Evolutionary conservation across 2,888 invertebrate species (phyloP).

Genomic region (Strigamia crassipes): DNA sequence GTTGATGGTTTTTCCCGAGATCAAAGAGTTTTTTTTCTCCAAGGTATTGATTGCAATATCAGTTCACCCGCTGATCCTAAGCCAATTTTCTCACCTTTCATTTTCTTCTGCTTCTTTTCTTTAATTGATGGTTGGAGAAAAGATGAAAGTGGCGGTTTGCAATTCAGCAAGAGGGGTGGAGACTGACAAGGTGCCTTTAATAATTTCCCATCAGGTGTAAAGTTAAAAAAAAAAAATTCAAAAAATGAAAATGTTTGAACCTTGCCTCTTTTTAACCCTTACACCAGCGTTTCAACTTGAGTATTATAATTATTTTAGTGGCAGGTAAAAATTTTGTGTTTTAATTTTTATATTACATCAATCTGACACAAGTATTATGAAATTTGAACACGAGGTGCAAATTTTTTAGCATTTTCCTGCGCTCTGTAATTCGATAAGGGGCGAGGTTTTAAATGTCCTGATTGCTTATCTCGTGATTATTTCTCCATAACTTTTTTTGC

Average conservation of each 20-base stretch:
- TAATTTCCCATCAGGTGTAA: slow-evolving; percentile 40
- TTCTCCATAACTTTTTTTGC: slow-evolving; percentile 24
- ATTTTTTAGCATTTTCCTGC: not conserved
- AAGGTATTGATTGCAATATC: slow-evolving; percentile 20
- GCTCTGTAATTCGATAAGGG: slow-evolving; percentile 25
- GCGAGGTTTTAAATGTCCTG: slow-evolving; percentile 13
- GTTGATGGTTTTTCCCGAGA: not conserved
- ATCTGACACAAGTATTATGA: slow-evolving; percentile 14
- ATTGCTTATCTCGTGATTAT: slow-evolving; percentile 35
- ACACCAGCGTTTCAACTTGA: slow-evolving; percentile 16
- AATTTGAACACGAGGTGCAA: slow-evolving; percentile 20
- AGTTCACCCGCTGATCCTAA: slow-evolving; percentile 22
- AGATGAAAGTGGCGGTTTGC: slow-evolving; percentile 39
- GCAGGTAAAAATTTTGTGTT: slow-evolving; percentile 27
- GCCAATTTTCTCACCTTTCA: slow-evolving; percentile 42
- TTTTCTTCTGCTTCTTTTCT: slow-evolving; percentile 38
- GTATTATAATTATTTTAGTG: slow-evolving; percentile 38
- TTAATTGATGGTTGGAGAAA: slow-evolving; percentile 38
- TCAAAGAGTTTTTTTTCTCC: not conserved
- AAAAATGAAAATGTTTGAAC: not conserved
- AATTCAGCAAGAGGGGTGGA: slow-evolving; percentile 38
- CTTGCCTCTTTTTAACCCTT: slow-evolving; percentile 41
- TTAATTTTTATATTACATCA: slow-evolving; percentile 31
- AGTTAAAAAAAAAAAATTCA: not conserved
- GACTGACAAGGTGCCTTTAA: slow-evolving; percentile 40